Conservation (phyloP, 2,797 vertebrate genomes). For the Telmatherina bonti region DNA sequence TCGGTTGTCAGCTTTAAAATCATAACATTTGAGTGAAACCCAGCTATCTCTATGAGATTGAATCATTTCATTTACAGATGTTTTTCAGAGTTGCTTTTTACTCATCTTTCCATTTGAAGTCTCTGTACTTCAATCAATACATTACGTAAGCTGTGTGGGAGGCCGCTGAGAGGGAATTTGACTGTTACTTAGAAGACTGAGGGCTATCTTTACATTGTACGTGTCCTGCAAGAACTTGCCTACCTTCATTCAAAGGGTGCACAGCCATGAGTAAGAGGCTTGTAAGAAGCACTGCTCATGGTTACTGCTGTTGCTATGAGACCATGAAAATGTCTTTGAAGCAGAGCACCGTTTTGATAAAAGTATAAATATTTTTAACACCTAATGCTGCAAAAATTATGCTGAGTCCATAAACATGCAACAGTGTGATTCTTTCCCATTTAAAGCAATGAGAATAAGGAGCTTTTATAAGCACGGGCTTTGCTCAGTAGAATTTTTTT, state of each 20-base stretch:
- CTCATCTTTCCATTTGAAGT: conserved; percentile 63
- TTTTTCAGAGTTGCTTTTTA: conserved; percentile 51
- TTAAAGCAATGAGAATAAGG: conserved; percentile 24
- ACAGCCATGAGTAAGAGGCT: conserved; percentile 44
- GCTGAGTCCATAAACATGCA: conserved; percentile 43
- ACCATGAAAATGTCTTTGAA: conserved; percentile 58
- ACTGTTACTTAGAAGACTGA: conserved; percentile 53
- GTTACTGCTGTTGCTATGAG: conserved; percentile 74
- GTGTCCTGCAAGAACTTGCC: conserved; percentile 58
- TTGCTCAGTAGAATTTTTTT: conserved; percentile 20
- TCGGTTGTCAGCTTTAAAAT: background rate
- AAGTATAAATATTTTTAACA: conserved; percentile 65
- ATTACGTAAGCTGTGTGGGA: conserved; percentile 78
- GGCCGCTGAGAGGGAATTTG: conserved; percentile 63
- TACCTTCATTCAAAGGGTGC: conserved; percentile 65
- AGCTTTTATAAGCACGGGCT: conserved; percentile 14
- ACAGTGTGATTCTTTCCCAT: background rate
- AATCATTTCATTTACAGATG: conserved; percentile 26
- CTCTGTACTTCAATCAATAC: conserved; percentile 68
- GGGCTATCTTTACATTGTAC: conserved; percentile 68
- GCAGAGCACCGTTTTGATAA: conserved; percentile 48
- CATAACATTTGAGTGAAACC: background rate
- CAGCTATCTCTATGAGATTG: background rate
- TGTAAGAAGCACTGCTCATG: conserved; percentile 44
- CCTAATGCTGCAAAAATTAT: conserved; percentile 39